These are phyloP conservation scores for Muricea muricata DNA, from an alignment of 92 coral and sea anemone genomes.

Conservation along the genomic window DNA sequence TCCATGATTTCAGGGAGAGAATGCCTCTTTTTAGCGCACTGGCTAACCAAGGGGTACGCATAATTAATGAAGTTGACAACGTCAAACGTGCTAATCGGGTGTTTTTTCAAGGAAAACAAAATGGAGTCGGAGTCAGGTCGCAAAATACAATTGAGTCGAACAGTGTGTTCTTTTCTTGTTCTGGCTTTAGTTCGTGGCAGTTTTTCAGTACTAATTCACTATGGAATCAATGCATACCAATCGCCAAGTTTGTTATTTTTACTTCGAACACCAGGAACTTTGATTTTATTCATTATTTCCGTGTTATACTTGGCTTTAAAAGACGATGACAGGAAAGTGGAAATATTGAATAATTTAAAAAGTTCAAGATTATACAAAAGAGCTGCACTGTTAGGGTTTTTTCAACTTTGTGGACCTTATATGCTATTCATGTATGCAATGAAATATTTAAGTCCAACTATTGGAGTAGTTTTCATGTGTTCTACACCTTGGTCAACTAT, in stretches of 20 bases:
- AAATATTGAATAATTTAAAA: constrained; percentile 61
- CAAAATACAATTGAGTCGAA: not conserved
- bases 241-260: constrained; percentile 87
- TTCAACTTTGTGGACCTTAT: constrained; percentile 93
- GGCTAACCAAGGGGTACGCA: too few species aligned
- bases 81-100: too few species aligned
- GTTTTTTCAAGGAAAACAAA: too few species aligned
- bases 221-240: constrained; percentile 74
- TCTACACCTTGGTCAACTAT: constrained; percentile 91
- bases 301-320: constrained; percentile 59
- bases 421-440: constrained; percentile 86
- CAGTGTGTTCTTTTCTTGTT: constrained; percentile 61
- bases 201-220: constrained; percentile 78
- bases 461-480: constrained; percentile 88
- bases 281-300: constrained; percentile 66
- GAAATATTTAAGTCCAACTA: constrained; percentile 79
- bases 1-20: too few species aligned
- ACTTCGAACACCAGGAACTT: constrained; percentile 92
- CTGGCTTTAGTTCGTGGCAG: constrained; percentile 91
- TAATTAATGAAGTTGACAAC: too few species aligned
- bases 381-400: constrained; percentile 86
- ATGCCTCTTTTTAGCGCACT: too few species aligned
- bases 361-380: constrained; percentile 72
- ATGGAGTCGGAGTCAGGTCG: constrained; percentile 2
- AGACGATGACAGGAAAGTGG: constrained; percentile 67